Evolutionary conservation across 53 echinoderm and acorn worm genomes (phyloP).

Genomic region (Henricia sp.): DNA sequence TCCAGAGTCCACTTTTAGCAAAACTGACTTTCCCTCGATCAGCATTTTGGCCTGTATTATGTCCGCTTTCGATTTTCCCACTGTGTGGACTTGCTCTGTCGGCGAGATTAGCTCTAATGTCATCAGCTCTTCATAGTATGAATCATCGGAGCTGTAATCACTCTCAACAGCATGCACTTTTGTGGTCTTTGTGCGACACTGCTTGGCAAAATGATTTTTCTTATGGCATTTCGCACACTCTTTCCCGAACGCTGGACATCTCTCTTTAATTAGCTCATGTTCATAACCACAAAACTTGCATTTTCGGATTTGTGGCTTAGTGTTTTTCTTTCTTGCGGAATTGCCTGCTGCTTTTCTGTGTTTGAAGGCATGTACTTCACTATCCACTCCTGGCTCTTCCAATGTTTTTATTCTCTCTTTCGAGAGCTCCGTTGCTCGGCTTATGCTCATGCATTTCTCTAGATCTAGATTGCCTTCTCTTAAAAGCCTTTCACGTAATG

Average conservation of each 20-base stretch:
- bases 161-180: constrained; percentile 19
- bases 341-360: background rate
- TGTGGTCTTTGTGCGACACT: constrained; percentile 25
- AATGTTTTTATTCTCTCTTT: constrained; percentile 31
- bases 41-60: constrained; percentile 56
- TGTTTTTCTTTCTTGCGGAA: background rate
- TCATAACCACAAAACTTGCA: constrained; percentile 62
- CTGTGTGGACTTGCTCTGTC: constrained; percentile 34
- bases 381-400: constrained; percentile 7
- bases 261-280: constrained; percentile 32
- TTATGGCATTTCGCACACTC: constrained; percentile 36
- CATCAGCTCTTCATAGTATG: constrained; percentile 9
- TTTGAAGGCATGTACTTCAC: constrained; percentile 21
- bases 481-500: constrained; percentile 36
- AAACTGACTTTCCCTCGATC: constrained; percentile 2
- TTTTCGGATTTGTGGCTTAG: background rate
- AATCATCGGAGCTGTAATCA: background rate
- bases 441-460: constrained; percentile 26
- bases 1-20: constrained; percentile 61
- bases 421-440: constrained; percentile 53
- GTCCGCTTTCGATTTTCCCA: constrained; percentile 33
- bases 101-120: background rate
- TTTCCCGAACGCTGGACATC: constrained; percentile 67
- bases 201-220: constrained; percentile 38
- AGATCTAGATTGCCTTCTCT: constrained; percentile 36